Base-by-base conservation (phyloP, 2,888 invertebrate genomes). In the Ennomos fuscantarius region DNA sequence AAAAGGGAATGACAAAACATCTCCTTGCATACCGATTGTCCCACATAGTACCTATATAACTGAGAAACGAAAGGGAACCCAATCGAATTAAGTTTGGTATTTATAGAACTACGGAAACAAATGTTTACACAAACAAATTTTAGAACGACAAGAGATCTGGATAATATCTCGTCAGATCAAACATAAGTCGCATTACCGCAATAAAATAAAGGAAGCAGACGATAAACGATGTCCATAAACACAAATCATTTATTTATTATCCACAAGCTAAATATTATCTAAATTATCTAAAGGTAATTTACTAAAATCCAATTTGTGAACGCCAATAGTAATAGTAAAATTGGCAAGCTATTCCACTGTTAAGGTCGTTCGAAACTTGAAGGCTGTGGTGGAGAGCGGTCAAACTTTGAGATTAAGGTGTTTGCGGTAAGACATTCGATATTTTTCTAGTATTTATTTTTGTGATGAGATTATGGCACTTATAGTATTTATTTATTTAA, bases 191-290 rank as follows among this genome's bases (percentile, higher is more conserved):
- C 24, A 55, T 48, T 39, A 47, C 36, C 33, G 47, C 37, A 47
- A 60, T 58, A 54, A 62, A 56, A 45, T 56, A 33, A 43, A 60
- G 63, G 66, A 51, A 57, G n/a, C 44, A 49, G 47, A 44, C 45
- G 35, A 34, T 56, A 55, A 63, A 53, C 48, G 33, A 1, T 34
- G 53, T 40, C 50, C 11, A 55, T 63, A 57, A 66, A 50, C 46
- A 54, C 42, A 52, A 54, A 50, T 62, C 45, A 62, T 66, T 62
- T 48, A 62, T 66, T 62, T 53, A 62, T 41, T 55, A 55, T 40
- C 53, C 42, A 52, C 49, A 49, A 37, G 42, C 10, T 15, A 37
- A 48, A 60, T 54, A 56, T n/a, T n/a, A n/a, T n/a, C n/a, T n/a
- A n/a, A n/a, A n/a, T n/a, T n/a, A n/a, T 48, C 62, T 63, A 52